Base-by-base conservation (phyloP, 2,888 invertebrate species). In the Junonia oenone region DNA sequence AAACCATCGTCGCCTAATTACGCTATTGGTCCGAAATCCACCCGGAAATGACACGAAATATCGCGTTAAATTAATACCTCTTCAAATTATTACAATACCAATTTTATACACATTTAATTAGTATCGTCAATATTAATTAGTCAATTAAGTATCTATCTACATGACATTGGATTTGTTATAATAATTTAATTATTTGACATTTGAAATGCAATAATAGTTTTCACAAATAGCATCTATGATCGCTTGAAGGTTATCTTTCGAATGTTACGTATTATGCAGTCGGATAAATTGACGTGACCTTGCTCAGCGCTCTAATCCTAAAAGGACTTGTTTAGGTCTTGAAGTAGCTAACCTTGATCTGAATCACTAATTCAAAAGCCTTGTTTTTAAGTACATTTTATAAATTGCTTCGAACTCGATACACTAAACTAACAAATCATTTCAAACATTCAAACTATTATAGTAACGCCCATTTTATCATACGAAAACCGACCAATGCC, bases 401-500 rank as follows among this genome's bases (percentile, higher is more conserved):
- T 54, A 59, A 56, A 50, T 55, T 45, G 50, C 50, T 19, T 9
- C 50, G 45, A 35, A 55, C 45, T 49, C 37, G 45, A 35, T 27
- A 17, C 8, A 22, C 52, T 35, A 50, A 54, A 52, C 46, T 45
- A 58, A 67, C 64, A 71, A 78, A 76, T 72, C 73, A 76, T 76
- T 76, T 69, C 68, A 78, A 78, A 78, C 71, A 68, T 66, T 75
- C 71, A 70, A 77, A 75, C 66, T 72, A 76, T 72, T 76, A 71
- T 68, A 76, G 74, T 65, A 63, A 82, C 88, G 87, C 88, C 89
- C 87, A 88, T 87, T 78, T 81, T 79, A 79, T 82, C 78, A 78
- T 75, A 78, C 85, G 76, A 81, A 86, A 86, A 81, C 75, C 79
- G 64, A 84, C 88, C 88, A 88, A 88, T 88, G 81, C 82, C 81